Evolutionary conservation across 2,113 vertebrate species (phyloP).

Genomic region (Thamnaconus septentrionalis): DNA sequence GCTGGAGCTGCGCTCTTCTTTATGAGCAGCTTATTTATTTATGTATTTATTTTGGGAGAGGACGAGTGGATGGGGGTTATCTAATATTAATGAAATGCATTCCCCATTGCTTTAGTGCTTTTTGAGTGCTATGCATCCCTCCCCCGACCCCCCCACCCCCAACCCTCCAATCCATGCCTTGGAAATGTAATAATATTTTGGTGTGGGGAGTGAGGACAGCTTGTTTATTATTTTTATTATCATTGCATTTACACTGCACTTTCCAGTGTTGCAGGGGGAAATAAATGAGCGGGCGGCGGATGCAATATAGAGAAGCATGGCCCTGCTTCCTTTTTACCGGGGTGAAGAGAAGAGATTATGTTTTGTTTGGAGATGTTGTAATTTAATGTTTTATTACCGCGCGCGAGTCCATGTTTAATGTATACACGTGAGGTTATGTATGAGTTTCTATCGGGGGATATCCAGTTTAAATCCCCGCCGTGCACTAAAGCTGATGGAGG

Average conservation of each 20-base stretch:
- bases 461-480: conserved; percentile 61
- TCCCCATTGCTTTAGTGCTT: conserved; percentile 80
- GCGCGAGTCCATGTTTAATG: conserved; percentile 76
- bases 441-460: conserved; percentile 62
- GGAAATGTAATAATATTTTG: conserved; percentile 82
- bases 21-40: conserved; percentile 83
- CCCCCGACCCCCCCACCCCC: conserved; percentile 67
- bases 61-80: conserved; percentile 80
- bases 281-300: conserved; percentile 71
- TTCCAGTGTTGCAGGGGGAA: conserved; percentile 65
- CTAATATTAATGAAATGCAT: conserved; percentile 87
- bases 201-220: conserved; percentile 76
- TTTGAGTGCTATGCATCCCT: conserved; percentile 79
- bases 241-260: conserved; percentile 79
- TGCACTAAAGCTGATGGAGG: conserved; percentile 66
- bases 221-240: conserved; percentile 85
- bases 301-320: conserved; percentile 71
- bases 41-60: conserved; percentile 84
- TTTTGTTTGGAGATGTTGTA: conserved; percentile 71
- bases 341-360: conserved; percentile 74
- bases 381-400: conserved; percentile 76
- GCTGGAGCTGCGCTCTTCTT: conserved; percentile 78
- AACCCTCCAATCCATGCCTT: conserved; percentile 63
- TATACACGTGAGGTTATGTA: conserved; percentile 71
- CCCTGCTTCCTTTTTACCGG: conserved; percentile 52